Percentiles rank a stretch among this genome's conserved stretches.
Evolutionary conservation across 2,797 vertebrate species (phyloP).

Genomic region (Aotus griseimembra): DNA sequence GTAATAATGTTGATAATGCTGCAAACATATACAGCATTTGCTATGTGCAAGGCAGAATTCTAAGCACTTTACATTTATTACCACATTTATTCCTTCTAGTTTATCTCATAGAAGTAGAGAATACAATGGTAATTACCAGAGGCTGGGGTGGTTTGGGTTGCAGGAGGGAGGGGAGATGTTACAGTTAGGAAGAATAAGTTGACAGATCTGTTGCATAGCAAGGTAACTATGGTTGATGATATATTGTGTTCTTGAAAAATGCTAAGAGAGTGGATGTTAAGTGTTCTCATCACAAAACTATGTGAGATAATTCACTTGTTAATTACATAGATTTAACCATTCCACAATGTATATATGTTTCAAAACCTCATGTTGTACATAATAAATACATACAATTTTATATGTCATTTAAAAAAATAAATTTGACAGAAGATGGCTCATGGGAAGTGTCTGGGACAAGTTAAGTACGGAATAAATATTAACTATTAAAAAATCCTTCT

Average conservation of each 20-base stretch:
- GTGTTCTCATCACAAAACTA: not conserved
- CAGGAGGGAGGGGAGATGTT: not conserved
- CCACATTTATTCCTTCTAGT: not conserved
- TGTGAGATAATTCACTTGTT: not conserved
- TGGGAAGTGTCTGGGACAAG: not conserved
- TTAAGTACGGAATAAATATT: not conserved
- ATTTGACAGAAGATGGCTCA: not conserved
- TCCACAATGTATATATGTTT: not conserved
- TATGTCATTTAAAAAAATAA: not conserved
- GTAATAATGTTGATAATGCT: not conserved
- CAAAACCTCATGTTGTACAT: not conserved
- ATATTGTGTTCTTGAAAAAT: not conserved
- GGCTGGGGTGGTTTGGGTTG: not conserved
- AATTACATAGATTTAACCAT: not conserved
- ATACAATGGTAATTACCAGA: not conserved
- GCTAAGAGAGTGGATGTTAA: not conserved
- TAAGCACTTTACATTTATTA: not conserved
- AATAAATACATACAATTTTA: not conserved
- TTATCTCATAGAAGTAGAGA: not conserved
- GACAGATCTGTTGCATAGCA: not conserved
- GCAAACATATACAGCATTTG: not conserved
- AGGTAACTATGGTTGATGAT: not conserved
- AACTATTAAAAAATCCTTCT: not conserved
- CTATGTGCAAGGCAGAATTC: not conserved
- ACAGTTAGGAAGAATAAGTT: not conserved